phyloP scores from a whole-genome alignment of 1,140 invertebrate species.

The Zaprionus camerounensis region DNA sequence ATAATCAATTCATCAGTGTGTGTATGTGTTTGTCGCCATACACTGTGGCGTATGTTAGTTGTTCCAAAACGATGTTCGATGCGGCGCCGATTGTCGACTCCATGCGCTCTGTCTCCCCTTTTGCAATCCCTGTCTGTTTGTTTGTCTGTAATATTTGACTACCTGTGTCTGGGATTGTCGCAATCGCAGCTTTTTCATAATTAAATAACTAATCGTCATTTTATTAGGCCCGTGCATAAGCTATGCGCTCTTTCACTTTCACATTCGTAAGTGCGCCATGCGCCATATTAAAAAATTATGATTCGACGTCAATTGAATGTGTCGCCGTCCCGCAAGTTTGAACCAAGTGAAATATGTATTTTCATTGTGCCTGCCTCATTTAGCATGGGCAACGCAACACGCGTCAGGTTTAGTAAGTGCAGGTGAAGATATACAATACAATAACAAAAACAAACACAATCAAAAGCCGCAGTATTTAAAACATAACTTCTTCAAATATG shows the following conservation, averaged over 20 bases:
- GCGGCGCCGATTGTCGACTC: not conserved
- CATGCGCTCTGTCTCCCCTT: not conserved
- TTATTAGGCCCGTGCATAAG: conserved; percentile 53
- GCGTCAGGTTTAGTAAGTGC: conserved; percentile 54
- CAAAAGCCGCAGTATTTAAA: not conserved
- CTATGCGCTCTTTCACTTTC: conserved; percentile 58
- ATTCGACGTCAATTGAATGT: conserved; percentile 49
- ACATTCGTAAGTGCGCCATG: conserved; percentile 44
- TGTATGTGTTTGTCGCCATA: not conserved
- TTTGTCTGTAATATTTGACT: not conserved
- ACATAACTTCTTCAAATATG: conserved; percentile 3
- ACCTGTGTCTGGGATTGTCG: conserved; percentile 32
- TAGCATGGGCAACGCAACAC: conserved; percentile 39
- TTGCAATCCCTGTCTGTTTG: not conserved
- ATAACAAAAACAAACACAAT: not conserved
- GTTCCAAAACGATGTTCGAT: conserved; percentile 1
- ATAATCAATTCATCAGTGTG: not conserved
- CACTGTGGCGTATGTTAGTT: not conserved
- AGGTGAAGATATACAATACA: not conserved
- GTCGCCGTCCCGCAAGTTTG: conserved; percentile 24
- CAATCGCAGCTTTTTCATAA: conserved; percentile 52
- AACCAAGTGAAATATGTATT: conserved; percentile 40
- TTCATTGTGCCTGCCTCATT: conserved; percentile 19
- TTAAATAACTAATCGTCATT: conserved; percentile 65
- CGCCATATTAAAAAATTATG: conserved; percentile 59